Evolutionary conservation across 2,888 invertebrate species (phyloP), one percentile per base, ranked within the genome.

Genomic region (Ichneumoninae sp.): DNA sequence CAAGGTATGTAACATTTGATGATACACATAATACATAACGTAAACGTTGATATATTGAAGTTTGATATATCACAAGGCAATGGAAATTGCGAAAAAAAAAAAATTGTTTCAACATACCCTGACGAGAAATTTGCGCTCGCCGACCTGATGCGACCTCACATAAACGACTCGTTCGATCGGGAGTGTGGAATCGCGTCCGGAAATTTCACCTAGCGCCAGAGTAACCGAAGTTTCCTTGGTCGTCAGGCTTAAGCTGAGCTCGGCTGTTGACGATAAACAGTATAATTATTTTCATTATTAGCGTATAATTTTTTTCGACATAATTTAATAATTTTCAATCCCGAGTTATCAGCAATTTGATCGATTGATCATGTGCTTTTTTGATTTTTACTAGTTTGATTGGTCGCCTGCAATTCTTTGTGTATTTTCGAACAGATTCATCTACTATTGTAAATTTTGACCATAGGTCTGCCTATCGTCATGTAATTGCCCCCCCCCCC

Each of bases 91-190:
- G 26, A 57, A 22, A 0, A 10, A 57, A 57, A 54, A 57, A 57
- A 26, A 57, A 22, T 19, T 22, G 1, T 13, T 22, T 13, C 22
- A 10, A 50, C 81, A 40, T 88, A 96, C 95, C 94, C 95, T 96
- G 82, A 96, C 94, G 86, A 94, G 94, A 74, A 96, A 94, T 88
- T 95, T 95, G 83, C 95, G 94, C 40, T 95, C 95, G 0, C 96
- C 95, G 69, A 95, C 94, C 93, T 96, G 95, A 90, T 95, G 95
- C 8, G 96, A 95, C 90, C 96, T 95, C 77, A 96, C 92, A 90
- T 95, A 96, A 88, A 96, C 94, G 87, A 96, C 95, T 92, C 96
- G 95, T 90, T 95, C 94, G 62, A 96, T 94, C 77, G 93, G 93
- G 70, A 47, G 71, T 30, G 94, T 78, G 57, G 47, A 94, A 83